These are phyloP conservation scores for Phortica variegata DNA, from an alignment of 1,140 invertebrate genomes.

Conservation along the genomic window DNA sequence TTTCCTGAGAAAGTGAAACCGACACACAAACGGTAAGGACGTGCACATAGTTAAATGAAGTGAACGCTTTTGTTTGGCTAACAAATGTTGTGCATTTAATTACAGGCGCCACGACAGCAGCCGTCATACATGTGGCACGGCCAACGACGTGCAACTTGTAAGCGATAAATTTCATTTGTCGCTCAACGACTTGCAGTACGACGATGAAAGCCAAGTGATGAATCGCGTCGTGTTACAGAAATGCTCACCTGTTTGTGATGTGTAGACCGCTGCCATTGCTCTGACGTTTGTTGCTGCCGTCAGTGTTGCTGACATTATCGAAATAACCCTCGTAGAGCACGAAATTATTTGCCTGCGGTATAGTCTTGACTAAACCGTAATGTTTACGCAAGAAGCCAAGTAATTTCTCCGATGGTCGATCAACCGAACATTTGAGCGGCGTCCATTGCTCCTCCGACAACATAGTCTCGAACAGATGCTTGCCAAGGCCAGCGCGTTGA, in stretches of 20 bases:
- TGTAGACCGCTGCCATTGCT: conserved; percentile 30
- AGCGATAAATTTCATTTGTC: too few relatives aligned
- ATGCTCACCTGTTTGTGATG: conserved; percentile 53
- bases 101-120: too few relatives aligned
- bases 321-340: conserved; percentile 86
- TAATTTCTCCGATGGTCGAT: conserved; percentile 86
- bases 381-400: conserved; percentile 81
- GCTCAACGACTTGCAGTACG: too few relatives aligned
- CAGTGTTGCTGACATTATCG: conserved; percentile 29
- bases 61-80: too few relatives aligned
- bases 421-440: conserved; percentile 79
- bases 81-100: too few relatives aligned
- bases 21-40: too few relatives aligned
- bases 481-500: conserved; percentile 78
- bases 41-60: too few relatives aligned
- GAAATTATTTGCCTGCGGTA: conserved; percentile 87
- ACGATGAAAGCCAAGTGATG: too few relatives aligned
- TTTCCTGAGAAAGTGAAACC: too few relatives aligned
- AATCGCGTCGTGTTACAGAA: too few relatives aligned
- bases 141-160: too few relatives aligned
- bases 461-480: conserved; percentile 78
- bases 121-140: too few relatives aligned
- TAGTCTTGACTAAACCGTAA: conserved; percentile 69
- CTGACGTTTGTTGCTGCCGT: conserved; percentile 35
- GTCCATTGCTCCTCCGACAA: conserved; percentile 69